phyloP scores from a whole-genome alignment of 2,113 vertebrate genomes.

The Atherinomorus stipes region DNA sequence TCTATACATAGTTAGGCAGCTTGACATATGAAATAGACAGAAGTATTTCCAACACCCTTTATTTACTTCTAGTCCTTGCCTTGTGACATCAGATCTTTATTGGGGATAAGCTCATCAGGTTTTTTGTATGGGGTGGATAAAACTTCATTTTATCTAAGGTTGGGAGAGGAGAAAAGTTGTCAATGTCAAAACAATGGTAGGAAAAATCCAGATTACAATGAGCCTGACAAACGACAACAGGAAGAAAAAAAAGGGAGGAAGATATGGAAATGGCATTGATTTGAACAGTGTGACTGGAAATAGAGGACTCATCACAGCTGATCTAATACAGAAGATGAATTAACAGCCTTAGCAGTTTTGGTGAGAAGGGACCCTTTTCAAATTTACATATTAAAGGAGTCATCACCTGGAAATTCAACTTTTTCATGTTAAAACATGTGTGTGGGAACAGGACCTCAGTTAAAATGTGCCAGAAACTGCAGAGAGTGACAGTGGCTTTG shows the following conservation, averaged over 20 bases:
- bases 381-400: constrained; percentile 5
- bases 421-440: too few relatives aligned
- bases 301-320: constrained; percentile 18
- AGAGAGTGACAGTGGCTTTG: too few relatives aligned
- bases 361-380: background rate
- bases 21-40: constrained; percentile 29
- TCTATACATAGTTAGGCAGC: constrained; percentile 50
- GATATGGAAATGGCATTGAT: background rate
- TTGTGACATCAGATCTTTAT: constrained; percentile 14
- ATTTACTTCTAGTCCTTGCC: constrained; percentile 5
- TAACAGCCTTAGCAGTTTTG: constrained; percentile 6
- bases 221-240: constrained; percentile 1
- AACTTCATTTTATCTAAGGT: constrained; percentile 37
- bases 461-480: too few relatives aligned
- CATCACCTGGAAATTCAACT: too few relatives aligned
- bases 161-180: constrained; percentile 18
- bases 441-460: too few relatives aligned
- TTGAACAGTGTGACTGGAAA: constrained; percentile 2
- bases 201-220: background rate
- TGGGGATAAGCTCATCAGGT: background rate
- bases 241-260: background rate
- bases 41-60: constrained; percentile 6
- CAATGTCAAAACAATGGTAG: constrained; percentile 11
- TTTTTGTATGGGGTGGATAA: background rate
- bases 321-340: constrained; percentile 38